Evolutionary conservation across 2,797 vertebrate species (phyloP), one percentile per base, ranked within the genome.

Genomic region (Poecilia gillii): DNA sequence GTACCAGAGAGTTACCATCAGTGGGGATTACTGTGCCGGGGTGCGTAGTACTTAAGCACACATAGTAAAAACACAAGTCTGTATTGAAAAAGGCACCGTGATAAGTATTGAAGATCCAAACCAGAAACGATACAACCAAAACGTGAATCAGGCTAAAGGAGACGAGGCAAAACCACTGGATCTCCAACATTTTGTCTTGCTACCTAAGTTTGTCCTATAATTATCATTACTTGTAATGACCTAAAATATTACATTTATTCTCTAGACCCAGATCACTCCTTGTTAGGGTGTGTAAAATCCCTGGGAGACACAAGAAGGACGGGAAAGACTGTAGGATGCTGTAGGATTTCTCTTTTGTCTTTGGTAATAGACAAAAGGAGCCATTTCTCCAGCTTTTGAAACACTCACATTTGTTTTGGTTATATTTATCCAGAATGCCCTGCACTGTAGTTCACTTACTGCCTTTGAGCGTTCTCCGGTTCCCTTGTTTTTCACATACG

Each of bases 11-110:
- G 97, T 99, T 76, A 97, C 97, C 82, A 98, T 99, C 93, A 97
- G 96, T 68, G 98, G 98, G 59, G 98, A 99, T 91, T 99, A 99
- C 96, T 99, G 98, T 90, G 97, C 98, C 0, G 98, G 98, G 97
- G 98, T 99, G 97, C 11, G 74, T 46, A 41, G 1, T 13, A 14
- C 3, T 25, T 16, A 70, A 72, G n/a, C 25, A 45, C 1, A 25
- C 31, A 16, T 6, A 23, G 46, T 12, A 72, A 20, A 0, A 59
- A 72, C 25, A 43, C 18, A 0, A 3, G 25, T 4, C 16, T 53
- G 20, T 28, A 18, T 14, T 74, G 7, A 39, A 1, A 76, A 59
- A 6, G 13, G 11, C 7, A 28, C 43, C 5, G 31, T 23, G 6
- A 23, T 77, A 53, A 70, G 2, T 68, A 47, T 33, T 31, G 36